Evolutionary conservation across 2,113 vertebrate genomes (phyloP).

Genomic region (Poeciliopsis turrubarensis): DNA sequence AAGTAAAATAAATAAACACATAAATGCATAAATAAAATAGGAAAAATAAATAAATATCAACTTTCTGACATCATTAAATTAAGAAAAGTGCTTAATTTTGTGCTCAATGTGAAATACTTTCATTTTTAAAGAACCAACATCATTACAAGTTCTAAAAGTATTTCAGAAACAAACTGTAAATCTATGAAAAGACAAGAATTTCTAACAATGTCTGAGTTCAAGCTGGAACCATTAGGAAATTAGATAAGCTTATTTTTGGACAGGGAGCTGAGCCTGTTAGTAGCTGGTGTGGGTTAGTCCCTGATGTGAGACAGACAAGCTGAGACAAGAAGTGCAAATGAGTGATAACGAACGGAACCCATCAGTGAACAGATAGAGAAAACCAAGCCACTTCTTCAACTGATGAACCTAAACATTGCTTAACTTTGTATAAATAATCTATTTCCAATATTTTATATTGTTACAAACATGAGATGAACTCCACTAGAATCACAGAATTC

Average conservation of each 20-base stretch:
- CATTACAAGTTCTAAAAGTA: background rate
- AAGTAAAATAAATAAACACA: background rate
- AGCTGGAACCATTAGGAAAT: background rate
- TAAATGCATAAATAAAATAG: conserved; percentile 8
- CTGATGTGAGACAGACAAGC: background rate
- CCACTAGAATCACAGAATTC: background rate
- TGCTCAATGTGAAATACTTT: background rate
- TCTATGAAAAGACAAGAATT: background rate
- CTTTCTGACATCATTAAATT: conserved; percentile 25
- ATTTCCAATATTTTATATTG: background rate
- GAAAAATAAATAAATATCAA: background rate
- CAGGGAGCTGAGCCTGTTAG: background rate
- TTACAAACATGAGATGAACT: background rate
- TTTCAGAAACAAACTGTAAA: background rate
- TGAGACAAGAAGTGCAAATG: background rate
- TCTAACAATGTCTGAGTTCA: background rate
- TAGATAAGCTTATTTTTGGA: background rate
- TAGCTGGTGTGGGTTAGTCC: background rate
- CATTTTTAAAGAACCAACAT: background rate
- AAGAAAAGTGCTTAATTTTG: background rate
- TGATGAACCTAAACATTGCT: background rate
- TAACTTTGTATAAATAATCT: background rate
- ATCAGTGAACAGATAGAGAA: background rate
- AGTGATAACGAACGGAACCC: background rate
- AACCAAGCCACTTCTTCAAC: background rate